Evolutionary conservation across 2,113 vertebrate species (phyloP).

Genomic region (Centrocercus urophasianus): DNA sequence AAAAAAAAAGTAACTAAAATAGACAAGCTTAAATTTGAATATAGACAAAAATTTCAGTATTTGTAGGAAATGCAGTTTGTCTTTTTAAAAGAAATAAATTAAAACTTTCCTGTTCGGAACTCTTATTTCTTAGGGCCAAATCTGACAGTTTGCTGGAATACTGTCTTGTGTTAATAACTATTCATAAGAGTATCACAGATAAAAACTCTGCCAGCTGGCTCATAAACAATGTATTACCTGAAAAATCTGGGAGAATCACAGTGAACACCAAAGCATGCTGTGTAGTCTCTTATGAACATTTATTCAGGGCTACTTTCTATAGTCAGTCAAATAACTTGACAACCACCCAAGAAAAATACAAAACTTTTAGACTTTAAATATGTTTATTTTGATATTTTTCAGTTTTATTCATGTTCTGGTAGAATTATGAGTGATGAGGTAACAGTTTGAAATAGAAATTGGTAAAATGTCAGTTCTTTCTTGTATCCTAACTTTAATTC

Average conservation of each 20-base stretch:
- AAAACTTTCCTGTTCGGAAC: not conserved
- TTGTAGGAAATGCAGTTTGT: not conserved
- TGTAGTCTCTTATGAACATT: not conserved
- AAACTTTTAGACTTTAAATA: not conserved
- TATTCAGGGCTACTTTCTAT: not conserved
- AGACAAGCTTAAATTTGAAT: not conserved
- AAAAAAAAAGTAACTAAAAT: not conserved
- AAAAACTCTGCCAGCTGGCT: accelerated
- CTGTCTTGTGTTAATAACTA: not conserved
- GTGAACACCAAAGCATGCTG: not conserved
- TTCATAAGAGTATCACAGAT: not conserved
- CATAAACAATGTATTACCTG: not conserved
- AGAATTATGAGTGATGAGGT: not conserved
- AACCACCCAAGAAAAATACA: accelerated
- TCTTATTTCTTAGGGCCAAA: not conserved
- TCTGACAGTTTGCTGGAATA: not conserved
- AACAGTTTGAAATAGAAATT: not conserved
- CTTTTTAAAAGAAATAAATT: not conserved
- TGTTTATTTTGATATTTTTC: not conserved
- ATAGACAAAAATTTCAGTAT: not conserved
- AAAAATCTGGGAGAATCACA: not conserved
- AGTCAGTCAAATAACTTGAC: not conserved
- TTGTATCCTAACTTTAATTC: not conserved
- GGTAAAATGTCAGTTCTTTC: not conserved
- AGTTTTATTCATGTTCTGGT: not conserved